Evolutionary conservation across 2,888 invertebrate genomes (phyloP).

Genomic region (Ormyrus nitidulus): DNA sequence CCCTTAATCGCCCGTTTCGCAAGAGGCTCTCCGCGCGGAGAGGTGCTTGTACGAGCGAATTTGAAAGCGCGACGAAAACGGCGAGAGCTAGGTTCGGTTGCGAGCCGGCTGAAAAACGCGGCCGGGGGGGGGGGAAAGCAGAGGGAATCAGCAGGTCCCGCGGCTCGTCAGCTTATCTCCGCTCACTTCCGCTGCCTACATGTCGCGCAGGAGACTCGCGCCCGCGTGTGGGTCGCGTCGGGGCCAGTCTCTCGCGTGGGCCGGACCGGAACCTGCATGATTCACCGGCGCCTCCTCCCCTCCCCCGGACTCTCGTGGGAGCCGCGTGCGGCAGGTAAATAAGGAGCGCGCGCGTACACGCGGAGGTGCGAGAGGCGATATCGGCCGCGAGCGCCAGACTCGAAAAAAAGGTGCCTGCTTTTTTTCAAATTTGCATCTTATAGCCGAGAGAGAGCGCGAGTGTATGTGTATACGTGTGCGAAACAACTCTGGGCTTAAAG

Average conservation of each 20-base stretch:
- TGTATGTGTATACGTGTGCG: constrained; percentile 2
- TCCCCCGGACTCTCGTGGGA: constrained; percentile 6
- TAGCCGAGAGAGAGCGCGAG: not conserved
- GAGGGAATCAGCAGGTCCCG: constrained; percentile 37
- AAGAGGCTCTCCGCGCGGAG: no score
- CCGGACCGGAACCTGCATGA: constrained; percentile 74
- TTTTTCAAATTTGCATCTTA: constrained; percentile 32
- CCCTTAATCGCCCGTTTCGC: constrained; percentile 5
- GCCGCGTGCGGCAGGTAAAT: constrained; percentile 42
- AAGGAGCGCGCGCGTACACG: constrained; percentile 42
- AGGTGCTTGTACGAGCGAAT: no score
- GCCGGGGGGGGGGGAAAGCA: not conserved
- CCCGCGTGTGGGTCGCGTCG: constrained; percentile 54
- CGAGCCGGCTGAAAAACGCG: no score
- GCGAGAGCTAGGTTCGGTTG: no score
- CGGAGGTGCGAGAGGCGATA: constrained; percentile 29
- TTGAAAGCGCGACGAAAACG: no score
- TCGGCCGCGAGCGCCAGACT: constrained; percentile 24
- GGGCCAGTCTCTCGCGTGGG: constrained; percentile 67
- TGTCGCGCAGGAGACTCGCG: constrained; percentile 4
- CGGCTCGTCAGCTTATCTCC: not conserved
- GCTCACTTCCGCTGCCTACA: constrained; percentile 57
- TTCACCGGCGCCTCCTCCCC: constrained; percentile 66
- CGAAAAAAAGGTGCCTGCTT: constrained; percentile 40
- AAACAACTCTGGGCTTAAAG: constrained; percentile 32